Evolutionary conservation across 2,113 vertebrate genomes (phyloP).

Genomic region (Acanthochromis polyacanthus): DNA sequence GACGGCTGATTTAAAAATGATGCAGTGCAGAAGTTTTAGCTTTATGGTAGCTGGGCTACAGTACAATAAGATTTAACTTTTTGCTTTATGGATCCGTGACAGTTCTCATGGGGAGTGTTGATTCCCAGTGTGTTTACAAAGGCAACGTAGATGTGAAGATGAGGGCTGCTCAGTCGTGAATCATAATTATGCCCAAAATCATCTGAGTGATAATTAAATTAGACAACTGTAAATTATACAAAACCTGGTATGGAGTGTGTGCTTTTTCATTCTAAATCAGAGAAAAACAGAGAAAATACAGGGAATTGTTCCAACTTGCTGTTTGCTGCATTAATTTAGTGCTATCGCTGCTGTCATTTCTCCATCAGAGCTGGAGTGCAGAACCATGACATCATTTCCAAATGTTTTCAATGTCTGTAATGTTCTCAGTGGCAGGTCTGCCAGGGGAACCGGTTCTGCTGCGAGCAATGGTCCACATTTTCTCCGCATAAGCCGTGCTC

Average conservation of each 20-base stretch:
- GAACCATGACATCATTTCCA: conserved; percentile 67
- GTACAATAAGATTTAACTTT: background rate
- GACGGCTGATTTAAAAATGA: conserved; percentile 25
- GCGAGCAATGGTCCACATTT: conserved; percentile 29
- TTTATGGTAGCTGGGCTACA: conserved; percentile 15
- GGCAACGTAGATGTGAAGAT: background rate
- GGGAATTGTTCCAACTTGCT: conserved; percentile 23
- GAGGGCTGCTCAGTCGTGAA: conserved; percentile 1
- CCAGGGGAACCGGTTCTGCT: conserved; percentile 42
- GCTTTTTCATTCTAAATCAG: conserved; percentile 2
- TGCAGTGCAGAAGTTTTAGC: conserved; percentile 23
- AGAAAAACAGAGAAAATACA: conserved; percentile 8
- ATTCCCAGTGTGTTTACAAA: background rate
- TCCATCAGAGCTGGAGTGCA: conserved; percentile 47
- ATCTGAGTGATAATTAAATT: conserved; percentile 27
- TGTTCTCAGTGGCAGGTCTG: conserved; percentile 62
- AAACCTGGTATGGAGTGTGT: background rate
- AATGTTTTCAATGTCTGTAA: conserved; percentile 59
- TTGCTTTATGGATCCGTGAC: conserved; percentile 18
- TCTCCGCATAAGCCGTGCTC: conserved; percentile 43
- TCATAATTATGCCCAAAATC: background rate
- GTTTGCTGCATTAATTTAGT: conserved; percentile 36
- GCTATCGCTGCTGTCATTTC: conserved; percentile 48
- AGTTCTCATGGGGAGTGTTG: background rate
- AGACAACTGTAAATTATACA: conserved; percentile 36